These are phyloP conservation scores for Chiloscyllium punctatum DNA, from an alignment of 2,797 vertebrate genomes.

Conservation along the genomic window DNA sequence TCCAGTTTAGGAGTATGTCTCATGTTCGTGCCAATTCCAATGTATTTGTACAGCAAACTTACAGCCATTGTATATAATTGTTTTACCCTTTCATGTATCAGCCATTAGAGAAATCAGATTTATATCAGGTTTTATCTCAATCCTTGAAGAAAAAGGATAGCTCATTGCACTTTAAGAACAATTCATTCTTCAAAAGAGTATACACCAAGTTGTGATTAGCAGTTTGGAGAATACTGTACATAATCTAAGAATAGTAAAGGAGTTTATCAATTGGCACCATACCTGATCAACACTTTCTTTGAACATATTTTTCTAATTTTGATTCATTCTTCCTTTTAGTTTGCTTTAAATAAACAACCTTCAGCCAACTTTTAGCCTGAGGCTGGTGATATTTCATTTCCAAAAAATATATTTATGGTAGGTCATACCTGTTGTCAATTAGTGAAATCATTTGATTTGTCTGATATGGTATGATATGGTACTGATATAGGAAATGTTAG, in stretches of 20 bases:
- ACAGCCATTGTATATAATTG: background rate
- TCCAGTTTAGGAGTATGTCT: background rate
- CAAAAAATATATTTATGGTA: conserved; percentile 34
- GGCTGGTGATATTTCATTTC: conserved; percentile 29
- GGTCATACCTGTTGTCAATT: conserved; percentile 32
- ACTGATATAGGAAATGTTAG: background rate
- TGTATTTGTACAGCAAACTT: background rate
- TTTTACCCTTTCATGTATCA: background rate
- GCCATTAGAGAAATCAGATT: background rate
- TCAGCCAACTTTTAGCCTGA: background rate
- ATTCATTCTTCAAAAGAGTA: background rate
- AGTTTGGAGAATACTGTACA: background rate
- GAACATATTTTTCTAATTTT: conserved; percentile 35
- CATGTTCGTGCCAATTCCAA: background rate
- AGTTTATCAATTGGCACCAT: conserved; percentile 9
- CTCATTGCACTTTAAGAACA: background rate
- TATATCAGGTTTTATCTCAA: background rate
- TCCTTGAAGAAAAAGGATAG: background rate
- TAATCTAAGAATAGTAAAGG: background rate
- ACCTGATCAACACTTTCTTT: background rate
- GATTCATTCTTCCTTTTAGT: conserved; percentile 8
- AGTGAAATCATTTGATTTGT: conserved; percentile 20
- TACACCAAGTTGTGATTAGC: background rate
- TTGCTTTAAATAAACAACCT: conserved; percentile 33
- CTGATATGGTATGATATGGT: background rate